Conservation (phyloP, 2,797 vertebrate genomes). For the Phaenicophaeus curvirostris region DNA sequence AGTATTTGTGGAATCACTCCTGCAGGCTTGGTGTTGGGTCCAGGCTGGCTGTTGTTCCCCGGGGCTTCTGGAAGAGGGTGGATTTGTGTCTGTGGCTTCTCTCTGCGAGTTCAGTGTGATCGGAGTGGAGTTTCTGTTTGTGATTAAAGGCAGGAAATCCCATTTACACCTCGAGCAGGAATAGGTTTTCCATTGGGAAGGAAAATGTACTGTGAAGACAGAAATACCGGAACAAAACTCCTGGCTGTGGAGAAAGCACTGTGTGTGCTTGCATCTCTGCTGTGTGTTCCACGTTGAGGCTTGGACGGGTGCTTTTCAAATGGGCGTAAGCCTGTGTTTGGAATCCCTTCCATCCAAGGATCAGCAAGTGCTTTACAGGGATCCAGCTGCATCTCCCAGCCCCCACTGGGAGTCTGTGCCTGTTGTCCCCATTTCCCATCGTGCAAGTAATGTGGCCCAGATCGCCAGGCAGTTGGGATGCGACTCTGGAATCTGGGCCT, state of each 20-base stretch:
- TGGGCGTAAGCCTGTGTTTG: too few species aligned
- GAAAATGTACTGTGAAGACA: background rate
- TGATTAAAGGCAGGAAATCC: slow-evolving; percentile 65
- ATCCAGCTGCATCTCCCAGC: background rate
- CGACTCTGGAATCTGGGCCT: background rate
- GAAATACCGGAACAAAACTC: background rate
- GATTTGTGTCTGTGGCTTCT: background rate
- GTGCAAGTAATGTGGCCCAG: background rate
- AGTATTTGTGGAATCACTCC: too few species aligned
- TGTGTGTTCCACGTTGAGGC: background rate
- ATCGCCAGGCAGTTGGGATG: background rate
- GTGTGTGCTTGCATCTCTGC: background rate
- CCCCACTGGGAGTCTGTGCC: background rate
- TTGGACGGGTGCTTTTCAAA: background rate
- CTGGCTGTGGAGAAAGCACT: background rate
- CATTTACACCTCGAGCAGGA: slow-evolving; percentile 47
- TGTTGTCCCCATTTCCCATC: background rate
- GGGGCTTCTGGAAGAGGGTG: background rate
- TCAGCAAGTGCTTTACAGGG: background rate
- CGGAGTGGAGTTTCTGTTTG: background rate
- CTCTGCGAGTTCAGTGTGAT: background rate
- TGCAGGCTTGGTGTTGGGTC: background rate
- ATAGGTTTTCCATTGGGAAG: slow-evolving; percentile 10
- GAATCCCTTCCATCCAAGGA: background rate
- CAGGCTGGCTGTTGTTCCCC: fast-evolving